Base-by-base conservation (phyloP, 2,797 vertebrate genomes). In the Hipposideros larvatus region DNA sequence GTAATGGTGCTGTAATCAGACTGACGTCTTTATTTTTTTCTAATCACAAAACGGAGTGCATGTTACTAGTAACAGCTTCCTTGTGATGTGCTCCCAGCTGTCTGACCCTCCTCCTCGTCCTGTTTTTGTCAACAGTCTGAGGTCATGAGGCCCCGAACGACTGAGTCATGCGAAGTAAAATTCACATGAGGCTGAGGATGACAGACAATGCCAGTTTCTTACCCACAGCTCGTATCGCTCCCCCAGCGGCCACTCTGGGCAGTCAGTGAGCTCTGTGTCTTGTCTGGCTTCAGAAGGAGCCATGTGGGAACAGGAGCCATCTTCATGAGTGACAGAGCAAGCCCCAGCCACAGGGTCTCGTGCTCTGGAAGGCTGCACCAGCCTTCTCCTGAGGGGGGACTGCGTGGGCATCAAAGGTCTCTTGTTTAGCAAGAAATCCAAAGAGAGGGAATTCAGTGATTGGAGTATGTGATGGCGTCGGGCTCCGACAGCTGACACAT, bases 341-440 rank as follows among this genome's bases (percentile, higher is more conserved):
- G 46, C 80, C 68, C 3, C 73, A 41, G 31, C 28, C 34, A 28
- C 11, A 1, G 71, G 43, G 41, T 85, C 22, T 79, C 61, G 1
- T 22, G 8, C 46, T 61, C 66, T 66, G 48, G 31, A 71, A 34
- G 59, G 5, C 75, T 46, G 41, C 31, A 24, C 34, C 41, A 46
- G 51, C 66, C 41, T 11, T 9, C 91, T 92, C 61, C 57, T 68
- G 55, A 28, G 21, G 31, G 59, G 19, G 59, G 11, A 11, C 34
- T 90, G 5, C 90, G 78, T 68, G 66, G 83, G 51, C 51, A 31
- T 84, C 55, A 93, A 19, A 82, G n/a, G 26, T 48, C 57, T 91
- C 57, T 84, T 93, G 77, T 75, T 80, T n/a, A 79, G 53, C 46
- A 84, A 66, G 80, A 94, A 83, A 28, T 89, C 43, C 73, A 11